These are phyloP conservation scores for Rhodeus uyekii DNA, from an alignment of 2,797 vertebrate species.

Conservation along the genomic window DNA sequence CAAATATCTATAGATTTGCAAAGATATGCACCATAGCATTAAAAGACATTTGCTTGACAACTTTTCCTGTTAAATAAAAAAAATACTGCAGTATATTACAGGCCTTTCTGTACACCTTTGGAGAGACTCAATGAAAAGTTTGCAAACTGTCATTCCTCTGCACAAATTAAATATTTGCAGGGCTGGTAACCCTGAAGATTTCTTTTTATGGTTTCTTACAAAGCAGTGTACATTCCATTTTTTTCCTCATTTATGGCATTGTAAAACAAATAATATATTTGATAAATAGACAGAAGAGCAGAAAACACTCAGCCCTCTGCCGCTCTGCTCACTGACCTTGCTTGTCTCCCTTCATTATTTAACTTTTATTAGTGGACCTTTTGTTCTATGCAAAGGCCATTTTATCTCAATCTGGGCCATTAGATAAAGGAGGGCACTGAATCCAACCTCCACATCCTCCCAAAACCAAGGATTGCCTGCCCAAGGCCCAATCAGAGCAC, in stretches of 20 bases:
- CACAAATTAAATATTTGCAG: neutral
- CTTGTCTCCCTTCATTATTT: slow-evolving; percentile 43
- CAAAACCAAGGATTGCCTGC: slow-evolving; percentile 50
- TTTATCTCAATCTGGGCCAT: slow-evolving; percentile 39
- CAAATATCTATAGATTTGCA: neutral
- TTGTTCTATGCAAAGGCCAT: slow-evolving; percentile 50
- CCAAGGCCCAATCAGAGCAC: slow-evolving; percentile 49
- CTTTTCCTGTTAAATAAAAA: neutral
- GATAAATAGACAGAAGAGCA: slow-evolving; percentile 37
- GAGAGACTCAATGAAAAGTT: neutral
- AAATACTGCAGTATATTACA: neutral
- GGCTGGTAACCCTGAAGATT: slow-evolving; percentile 14
- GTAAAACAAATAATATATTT: slow-evolving; percentile 12
- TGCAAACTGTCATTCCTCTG: neutral
- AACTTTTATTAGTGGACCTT: slow-evolving; percentile 46
- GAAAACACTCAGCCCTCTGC: neutral
- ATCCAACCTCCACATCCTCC: slow-evolving; percentile 39
- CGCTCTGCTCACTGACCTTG: slow-evolving; percentile 41
- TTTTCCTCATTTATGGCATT: slow-evolving; percentile 3
- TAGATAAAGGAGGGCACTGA: slow-evolving; percentile 44
- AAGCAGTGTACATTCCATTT: slow-evolving; percentile 9
- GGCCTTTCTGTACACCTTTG: neutral
- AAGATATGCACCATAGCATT: neutral
- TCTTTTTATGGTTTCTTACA: neutral
- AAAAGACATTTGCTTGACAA: neutral